Evolutionary conservation across 2,888 invertebrate species (phyloP).

Genomic region (Phaonia tiefii): DNA sequence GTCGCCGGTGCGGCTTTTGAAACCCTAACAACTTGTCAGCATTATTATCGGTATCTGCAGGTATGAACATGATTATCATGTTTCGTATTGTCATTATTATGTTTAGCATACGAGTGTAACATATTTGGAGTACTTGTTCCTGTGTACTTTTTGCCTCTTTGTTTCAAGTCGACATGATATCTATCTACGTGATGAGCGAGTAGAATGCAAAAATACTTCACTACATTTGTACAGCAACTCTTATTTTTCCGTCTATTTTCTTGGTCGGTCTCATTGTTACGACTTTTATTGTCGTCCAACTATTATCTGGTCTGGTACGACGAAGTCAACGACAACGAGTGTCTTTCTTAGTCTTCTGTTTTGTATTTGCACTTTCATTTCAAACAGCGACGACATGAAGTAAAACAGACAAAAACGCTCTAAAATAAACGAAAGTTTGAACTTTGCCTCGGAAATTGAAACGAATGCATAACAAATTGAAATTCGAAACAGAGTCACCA

Average conservation of each 20-base stretch:
- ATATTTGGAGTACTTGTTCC: conserved; percentile 68
- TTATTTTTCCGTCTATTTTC: conserved; percentile 23
- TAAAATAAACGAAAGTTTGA: conserved; percentile 66
- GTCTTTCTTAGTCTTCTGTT: conserved; percentile 48
- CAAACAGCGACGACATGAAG: neutral
- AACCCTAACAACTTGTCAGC: conserved; percentile 21
- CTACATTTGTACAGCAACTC: conserved; percentile 34
- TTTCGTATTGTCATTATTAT: conserved; percentile 50
- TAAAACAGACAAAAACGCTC: neutral
- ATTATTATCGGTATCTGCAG: conserved; percentile 1
- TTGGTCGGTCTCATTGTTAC: conserved; percentile 27
- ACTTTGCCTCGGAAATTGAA: conserved; percentile 60
- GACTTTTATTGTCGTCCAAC: conserved; percentile 18
- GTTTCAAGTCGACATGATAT: no score
- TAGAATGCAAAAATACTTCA: conserved; percentile 54
- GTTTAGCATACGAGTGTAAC: conserved; percentile 17
- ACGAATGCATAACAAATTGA: conserved; percentile 33
- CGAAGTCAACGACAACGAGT: no score
- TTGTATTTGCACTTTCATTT: conserved; percentile 63
- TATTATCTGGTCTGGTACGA: conserved; percentile 21
- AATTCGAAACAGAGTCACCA: neutral
- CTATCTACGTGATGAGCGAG: conserved; percentile 35
- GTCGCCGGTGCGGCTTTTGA: conserved; percentile 17
- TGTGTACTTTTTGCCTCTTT: conserved; percentile 68
- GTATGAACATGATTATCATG: neutral